These are phyloP conservation scores for Drosophila virilis DNA, from an alignment of 1,140 invertebrate genomes.

Conservation along the genomic window DNA sequence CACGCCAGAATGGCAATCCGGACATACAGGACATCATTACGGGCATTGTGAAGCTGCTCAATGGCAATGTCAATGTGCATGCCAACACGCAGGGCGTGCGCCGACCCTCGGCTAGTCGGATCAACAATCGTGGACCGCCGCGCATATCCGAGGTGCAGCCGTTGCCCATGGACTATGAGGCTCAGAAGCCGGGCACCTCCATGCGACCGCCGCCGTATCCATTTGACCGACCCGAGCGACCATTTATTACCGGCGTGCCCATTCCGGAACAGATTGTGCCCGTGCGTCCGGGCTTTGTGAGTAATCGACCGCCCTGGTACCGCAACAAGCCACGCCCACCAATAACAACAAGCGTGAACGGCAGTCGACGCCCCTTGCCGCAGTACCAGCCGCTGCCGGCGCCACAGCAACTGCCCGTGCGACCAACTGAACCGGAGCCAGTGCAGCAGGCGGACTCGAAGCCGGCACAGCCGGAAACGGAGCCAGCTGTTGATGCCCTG, in stretches of 20 bases:
- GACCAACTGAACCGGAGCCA: conserved; percentile 33
- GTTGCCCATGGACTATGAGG: conserved; percentile 89
- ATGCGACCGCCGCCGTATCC: conserved; percentile 87
- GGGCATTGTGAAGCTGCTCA: conserved; percentile 94
- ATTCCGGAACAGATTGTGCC: conserved; percentile 91
- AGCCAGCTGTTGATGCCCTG: conserved; percentile 21
- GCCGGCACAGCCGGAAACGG: conserved; percentile 26
- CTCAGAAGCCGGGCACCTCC: conserved; percentile 83
- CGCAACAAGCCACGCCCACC: conserved; percentile 85
- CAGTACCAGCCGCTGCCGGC: conserved; percentile 86
- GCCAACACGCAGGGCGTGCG: conserved; percentile 87
- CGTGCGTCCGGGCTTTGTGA: conserved; percentile 84
- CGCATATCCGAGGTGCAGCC: conserved; percentile 90
- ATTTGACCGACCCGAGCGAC: conserved; percentile 87
- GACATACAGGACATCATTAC: conserved; percentile 96
- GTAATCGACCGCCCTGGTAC: conserved; percentile 87
- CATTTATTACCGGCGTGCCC: conserved; percentile 88
- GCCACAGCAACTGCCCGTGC: conserved; percentile 46
- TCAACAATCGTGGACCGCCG: conserved; percentile 95
- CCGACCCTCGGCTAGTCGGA: conserved; percentile 87
- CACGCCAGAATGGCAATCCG: conserved; percentile 86
- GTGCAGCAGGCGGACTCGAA: conserved; percentile 39
- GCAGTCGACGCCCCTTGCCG: conserved; percentile 84
- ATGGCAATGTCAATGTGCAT: conserved; percentile 93
- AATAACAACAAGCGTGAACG: conserved; percentile 70